Evolutionary conservation across 2,888 invertebrate species (phyloP).

Genomic region (Prenolepis imparis): DNA sequence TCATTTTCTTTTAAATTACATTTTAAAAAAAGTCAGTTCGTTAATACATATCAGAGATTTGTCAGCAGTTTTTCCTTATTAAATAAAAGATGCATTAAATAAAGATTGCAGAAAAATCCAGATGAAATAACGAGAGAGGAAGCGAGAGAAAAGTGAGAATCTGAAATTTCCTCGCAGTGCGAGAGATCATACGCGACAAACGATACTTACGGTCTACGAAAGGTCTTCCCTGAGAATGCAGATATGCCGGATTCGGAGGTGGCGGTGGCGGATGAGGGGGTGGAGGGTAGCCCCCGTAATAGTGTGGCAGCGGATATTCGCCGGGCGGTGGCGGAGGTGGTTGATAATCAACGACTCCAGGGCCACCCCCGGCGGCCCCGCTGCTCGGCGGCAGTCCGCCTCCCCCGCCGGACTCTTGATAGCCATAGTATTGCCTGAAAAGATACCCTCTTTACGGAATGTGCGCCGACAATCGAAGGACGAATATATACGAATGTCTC

Average conservation of each 20-base stretch:
- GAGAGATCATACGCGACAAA: background rate
- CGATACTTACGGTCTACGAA: constrained; percentile 84
- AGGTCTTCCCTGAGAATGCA: constrained; percentile 85
- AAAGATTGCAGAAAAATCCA: background rate
- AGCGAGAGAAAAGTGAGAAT: background rate
- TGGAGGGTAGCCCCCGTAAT: constrained; percentile 86
- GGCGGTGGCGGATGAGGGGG: constrained; percentile 86
- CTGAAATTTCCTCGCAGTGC: background rate
- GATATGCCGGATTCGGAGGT: constrained; percentile 87
- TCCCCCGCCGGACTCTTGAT: constrained; percentile 84
- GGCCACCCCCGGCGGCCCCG: constrained; percentile 85
- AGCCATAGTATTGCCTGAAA: constrained; percentile 84
- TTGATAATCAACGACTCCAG: constrained; percentile 86
- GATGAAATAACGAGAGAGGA: background rate
- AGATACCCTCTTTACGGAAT: constrained; percentile 57
- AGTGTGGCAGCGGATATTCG: constrained; percentile 88
- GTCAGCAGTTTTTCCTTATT: background rate
- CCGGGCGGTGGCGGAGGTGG: constrained; percentile 86
- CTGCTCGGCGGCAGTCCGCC: constrained; percentile 83
- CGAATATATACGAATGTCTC: background rate
- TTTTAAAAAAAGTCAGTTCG: background rate
- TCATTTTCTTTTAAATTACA: background rate
- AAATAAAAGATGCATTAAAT: too few relatives aligned
- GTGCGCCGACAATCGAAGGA: constrained; percentile 4
- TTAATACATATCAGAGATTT: background rate